These are phyloP conservation scores for Apteryx mantelli DNA, from an alignment of 2,113 vertebrate genomes.

Conservation along the genomic window DNA sequence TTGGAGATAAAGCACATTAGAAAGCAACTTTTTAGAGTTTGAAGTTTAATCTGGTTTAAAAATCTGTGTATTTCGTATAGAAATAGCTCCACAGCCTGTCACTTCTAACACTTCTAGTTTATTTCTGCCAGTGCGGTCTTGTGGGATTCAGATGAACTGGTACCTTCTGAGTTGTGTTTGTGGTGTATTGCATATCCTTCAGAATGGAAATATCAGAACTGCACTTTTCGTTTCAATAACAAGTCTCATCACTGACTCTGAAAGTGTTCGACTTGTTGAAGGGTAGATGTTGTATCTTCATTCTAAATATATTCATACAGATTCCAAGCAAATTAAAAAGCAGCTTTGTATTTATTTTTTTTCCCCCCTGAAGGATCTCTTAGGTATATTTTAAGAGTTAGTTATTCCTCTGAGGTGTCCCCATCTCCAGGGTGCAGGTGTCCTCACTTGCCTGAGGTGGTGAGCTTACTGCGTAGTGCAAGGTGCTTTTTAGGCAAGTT, in stretches of 20 bases:
- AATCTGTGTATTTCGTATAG: neutral
- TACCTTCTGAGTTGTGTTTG: constrained; percentile 13
- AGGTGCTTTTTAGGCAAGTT: neutral
- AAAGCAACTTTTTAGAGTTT: neutral
- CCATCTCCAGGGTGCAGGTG: neutral
- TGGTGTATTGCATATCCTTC: neutral
- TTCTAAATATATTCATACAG: neutral
- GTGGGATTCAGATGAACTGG: constrained; percentile 13
- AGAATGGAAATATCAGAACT: constrained; percentile 34
- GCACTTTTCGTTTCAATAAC: constrained; percentile 12
- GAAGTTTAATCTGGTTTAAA: constrained; percentile 14
- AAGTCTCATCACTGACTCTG: neutral
- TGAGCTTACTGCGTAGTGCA: neutral
- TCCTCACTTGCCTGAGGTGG: neutral
- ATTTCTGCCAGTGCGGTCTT: constrained; percentile 42
- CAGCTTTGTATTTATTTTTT: neutral
- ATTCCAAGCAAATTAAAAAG: neutral
- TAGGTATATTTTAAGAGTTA: neutral
- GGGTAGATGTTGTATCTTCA: neutral
- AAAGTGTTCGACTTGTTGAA: neutral
- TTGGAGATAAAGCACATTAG: neutral
- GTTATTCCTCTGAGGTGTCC: neutral
- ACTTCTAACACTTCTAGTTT: neutral
- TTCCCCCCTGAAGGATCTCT: neutral
- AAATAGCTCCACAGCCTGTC: constrained; percentile 2